Conservation (phyloP, 2,797 vertebrate genomes). For the Micromesistius poutassou region DNA sequence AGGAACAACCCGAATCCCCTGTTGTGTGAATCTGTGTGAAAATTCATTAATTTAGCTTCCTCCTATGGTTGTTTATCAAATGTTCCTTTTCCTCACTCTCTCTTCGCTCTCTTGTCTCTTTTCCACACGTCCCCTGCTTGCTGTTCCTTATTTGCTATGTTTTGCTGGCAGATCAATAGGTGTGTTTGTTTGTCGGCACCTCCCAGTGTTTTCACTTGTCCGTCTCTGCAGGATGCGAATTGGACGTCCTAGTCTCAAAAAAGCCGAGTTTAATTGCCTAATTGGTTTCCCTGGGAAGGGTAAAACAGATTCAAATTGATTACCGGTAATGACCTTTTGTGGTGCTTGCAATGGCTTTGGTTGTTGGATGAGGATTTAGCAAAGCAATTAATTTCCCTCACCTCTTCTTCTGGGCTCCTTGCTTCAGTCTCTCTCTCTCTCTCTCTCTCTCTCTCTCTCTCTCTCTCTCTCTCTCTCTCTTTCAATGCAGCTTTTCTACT, state of each 20-base stretch:
- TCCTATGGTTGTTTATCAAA: slow-evolving; percentile 5
- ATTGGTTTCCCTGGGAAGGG: slow-evolving; percentile 77
- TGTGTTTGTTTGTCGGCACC: slow-evolving; percentile 63
- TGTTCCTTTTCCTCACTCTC: slow-evolving; percentile 6
- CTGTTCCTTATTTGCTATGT: background rate
- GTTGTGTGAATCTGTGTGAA: background rate
- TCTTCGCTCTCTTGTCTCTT: background rate
- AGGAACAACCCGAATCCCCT: background rate
- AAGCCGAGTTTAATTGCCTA: slow-evolving; percentile 74
- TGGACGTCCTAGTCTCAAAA: slow-evolving; percentile 62
- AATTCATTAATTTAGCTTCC: background rate
- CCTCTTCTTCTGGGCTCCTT: slow-evolving; percentile 52
- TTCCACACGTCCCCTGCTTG: slow-evolving; percentile 18
- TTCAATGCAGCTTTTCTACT: background rate
- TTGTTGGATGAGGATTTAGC: slow-evolving; percentile 74
- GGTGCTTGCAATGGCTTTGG: slow-evolving; percentile 63
- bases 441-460: slow-evolving; percentile 5
- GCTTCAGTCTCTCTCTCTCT: background rate
- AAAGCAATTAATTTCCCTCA: slow-evolving; percentile 75
- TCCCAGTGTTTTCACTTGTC: slow-evolving; percentile 63
- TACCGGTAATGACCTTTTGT: slow-evolving; percentile 75
- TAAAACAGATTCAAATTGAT: slow-evolving; percentile 78
- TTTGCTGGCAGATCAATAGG: slow-evolving; percentile 55
- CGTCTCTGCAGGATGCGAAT: slow-evolving; percentile 60
- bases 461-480: slow-evolving; percentile 52